Conservation (phyloP, 2,797 vertebrate species). For the Netta rufina region DNA sequence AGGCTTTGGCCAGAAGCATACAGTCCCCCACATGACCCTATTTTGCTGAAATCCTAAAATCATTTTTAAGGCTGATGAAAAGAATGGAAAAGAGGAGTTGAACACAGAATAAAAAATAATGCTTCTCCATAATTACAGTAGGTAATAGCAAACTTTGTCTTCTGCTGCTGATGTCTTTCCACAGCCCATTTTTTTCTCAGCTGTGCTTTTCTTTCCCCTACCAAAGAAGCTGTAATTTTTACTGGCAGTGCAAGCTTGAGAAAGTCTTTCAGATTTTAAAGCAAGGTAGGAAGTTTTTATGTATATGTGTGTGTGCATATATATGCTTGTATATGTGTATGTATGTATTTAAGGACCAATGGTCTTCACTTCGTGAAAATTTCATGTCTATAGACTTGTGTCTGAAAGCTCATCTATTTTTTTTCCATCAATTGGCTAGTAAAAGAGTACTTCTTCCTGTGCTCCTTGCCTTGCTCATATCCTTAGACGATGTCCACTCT, state of each 20-base stretch:
- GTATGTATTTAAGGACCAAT: neutral
- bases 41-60: slow-evolving; percentile 12
- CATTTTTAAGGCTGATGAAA: neutral
- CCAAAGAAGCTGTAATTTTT: neutral
- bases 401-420: neutral
- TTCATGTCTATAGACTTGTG: neutral
- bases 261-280: slow-evolving; percentile 15
- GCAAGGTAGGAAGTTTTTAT: neutral
- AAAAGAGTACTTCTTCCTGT: neutral
- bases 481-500: neutral
- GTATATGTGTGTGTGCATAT: neutral
- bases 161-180: neutral
- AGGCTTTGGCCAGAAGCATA: neutral
- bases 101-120: neutral
- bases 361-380: neutral
- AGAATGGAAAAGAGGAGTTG: neutral
- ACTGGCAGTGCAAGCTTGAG: neutral
- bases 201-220: neutral
- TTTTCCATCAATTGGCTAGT: neutral
- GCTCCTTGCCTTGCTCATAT: neutral
- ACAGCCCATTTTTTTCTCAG: neutral
- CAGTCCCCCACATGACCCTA: neutral
- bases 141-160: neutral
- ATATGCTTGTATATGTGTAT: neutral
- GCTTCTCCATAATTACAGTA: neutral